phyloP scores from a whole-genome alignment of 2,113 vertebrate species.

The Nothocercus julius region DNA sequence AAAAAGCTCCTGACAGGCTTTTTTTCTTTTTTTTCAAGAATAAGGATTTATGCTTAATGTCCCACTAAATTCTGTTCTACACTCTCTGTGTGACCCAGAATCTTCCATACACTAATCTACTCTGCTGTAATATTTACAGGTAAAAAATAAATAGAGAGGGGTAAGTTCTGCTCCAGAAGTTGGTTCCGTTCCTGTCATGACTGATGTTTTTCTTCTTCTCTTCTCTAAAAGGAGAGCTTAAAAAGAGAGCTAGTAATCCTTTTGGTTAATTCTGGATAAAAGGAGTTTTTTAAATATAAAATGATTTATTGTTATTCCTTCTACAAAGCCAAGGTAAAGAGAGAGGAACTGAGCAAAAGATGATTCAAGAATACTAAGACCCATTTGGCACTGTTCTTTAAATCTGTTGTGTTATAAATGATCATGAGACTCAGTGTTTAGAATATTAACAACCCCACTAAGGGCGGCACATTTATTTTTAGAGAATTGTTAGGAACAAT shows the following conservation, averaged over 20 bases:
- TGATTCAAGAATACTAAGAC: constrained; percentile 25
- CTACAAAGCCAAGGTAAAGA: background rate
- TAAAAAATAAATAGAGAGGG: background rate
- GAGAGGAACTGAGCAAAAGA: background rate
- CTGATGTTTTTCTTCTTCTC: background rate
- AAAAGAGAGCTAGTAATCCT: background rate
- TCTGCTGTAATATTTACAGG: background rate
- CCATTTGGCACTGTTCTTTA: constrained; percentile 34
- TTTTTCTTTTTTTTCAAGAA: background rate
- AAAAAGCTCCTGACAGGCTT: background rate
- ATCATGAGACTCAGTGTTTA: constrained; percentile 40
- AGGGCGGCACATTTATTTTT: constrained; percentile 54
- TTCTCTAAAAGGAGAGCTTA: background rate
- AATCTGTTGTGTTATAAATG: constrained; percentile 29
- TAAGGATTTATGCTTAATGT: background rate
- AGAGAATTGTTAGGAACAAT: constrained; percentile 52
- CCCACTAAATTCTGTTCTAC: background rate
- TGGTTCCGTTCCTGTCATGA: background rate
- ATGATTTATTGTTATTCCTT: constrained; percentile 10
- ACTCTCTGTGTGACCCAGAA: background rate
- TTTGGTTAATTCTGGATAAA: constrained; percentile 9
- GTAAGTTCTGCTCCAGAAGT: background rate
- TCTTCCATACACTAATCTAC: background rate
- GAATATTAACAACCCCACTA: constrained; percentile 39
- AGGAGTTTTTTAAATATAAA: constrained; percentile 31